Evolutionary conservation across 2,113 vertebrate species (phyloP), one percentile per base, ranked within the genome.

Genomic region (Heloderma charlesbogerti): DNA sequence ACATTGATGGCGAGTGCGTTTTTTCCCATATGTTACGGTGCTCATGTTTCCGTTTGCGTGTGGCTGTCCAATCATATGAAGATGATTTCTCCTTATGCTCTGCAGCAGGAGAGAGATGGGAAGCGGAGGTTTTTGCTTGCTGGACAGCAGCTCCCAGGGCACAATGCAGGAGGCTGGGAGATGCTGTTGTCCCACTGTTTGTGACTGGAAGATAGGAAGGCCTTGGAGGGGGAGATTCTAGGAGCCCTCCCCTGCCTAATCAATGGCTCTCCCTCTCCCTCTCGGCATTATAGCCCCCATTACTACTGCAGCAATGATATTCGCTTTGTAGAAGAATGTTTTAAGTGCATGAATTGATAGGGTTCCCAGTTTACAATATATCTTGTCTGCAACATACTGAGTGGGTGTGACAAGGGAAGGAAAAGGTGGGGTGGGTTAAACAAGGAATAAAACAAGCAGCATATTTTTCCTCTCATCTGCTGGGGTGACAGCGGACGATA

Each of bases 401-500:
- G 34, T 88, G 88, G 84, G 88, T 93, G 51, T 89, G 87, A 60
- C 0, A 0, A 40, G 0, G 7, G 57, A 48, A 31, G 15, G 22
- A 93, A 54, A 84, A 0, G 1, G 34, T 0, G 74, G 78, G 74
- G 31, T 0, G 0, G 63, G 34, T 66, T 34, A 81, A 71, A 86
- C 66, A 87, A 89, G 51, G 79, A 72, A 7, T 81, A 91, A 90
- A 77, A 89, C 78, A 85, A 95, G n/a, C 83, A 89, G 74, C 84
- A 80, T 81, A 84, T 87, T 77, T 48, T 91, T 93, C 89, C 92
- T 80, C 31, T 85, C 45, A 92, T 90, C 79, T 88, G 80, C 90
- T 71, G 84, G 4, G n/a, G 22, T 80, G 87, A 16, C 84, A 91
- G 40, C 4, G 77, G 74, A 85, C 37, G 54, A 51, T 72, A 4